Conservation (phyloP, 1,140 invertebrate genomes). For the Drosophila erecta region DNA sequence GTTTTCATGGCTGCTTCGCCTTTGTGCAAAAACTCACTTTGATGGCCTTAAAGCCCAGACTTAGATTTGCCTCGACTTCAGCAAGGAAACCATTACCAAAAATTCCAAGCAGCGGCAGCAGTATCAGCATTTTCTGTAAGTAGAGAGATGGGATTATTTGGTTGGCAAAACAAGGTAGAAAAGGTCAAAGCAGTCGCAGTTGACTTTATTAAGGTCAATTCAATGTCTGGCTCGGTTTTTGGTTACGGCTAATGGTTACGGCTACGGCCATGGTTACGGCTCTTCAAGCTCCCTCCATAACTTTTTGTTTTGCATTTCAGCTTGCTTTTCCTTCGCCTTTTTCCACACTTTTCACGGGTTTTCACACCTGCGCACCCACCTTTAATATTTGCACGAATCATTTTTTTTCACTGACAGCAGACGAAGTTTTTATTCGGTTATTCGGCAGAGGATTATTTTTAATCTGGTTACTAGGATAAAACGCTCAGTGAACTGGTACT, state of each 20-base stretch:
- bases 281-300: neutral
- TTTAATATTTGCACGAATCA: slow-evolving; percentile 66
- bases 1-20: slow-evolving; percentile 32
- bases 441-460: slow-evolving; percentile 4
- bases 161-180: slow-evolving; percentile 33
- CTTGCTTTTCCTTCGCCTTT: slow-evolving; percentile 15
- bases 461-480: slow-evolving; percentile 9
- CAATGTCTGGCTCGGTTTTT: slow-evolving; percentile 71
- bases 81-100: slow-evolving; percentile 78
- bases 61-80: slow-evolving; percentile 72
- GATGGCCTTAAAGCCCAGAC: slow-evolving; percentile 80
- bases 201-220: slow-evolving; percentile 82
- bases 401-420: slow-evolving; percentile 21
- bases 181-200: slow-evolving; percentile 52
- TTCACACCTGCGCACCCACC: slow-evolving; percentile 44
- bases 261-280: slow-evolving; percentile 50
- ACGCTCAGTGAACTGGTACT: slow-evolving; percentile 2
- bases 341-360: slow-evolving; percentile 28
- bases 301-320: slow-evolving; percentile 59
- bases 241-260: slow-evolving; percentile 75
- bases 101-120: slow-evolving; percentile 75
- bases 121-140: slow-evolving; percentile 82
- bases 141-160: slow-evolving; percentile 40
- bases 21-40: slow-evolving; percentile 67
- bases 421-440: slow-evolving; percentile 15